Conservation (phyloP, 2,888 invertebrate species). For the Taphrorychus bicolor region DNA sequence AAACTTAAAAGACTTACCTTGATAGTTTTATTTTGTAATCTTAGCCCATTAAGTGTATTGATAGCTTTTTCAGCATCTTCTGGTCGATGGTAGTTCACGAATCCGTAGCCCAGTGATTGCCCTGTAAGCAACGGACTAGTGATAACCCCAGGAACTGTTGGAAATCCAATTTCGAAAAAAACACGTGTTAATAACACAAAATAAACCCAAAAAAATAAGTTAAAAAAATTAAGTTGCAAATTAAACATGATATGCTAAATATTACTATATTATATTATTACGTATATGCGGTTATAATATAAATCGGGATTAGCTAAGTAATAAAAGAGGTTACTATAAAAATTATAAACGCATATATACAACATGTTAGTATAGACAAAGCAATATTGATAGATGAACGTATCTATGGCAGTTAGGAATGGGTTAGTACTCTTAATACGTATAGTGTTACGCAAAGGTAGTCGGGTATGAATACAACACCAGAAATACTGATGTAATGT, state of each 20-base stretch:
- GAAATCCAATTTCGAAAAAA: conserved; percentile 52
- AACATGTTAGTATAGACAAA: no score
- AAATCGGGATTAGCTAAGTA: not conserved
- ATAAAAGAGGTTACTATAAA: no score
- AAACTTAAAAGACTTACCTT: conserved; percentile 71
- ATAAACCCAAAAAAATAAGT: conserved; percentile 45
- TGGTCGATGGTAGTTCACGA: conserved; percentile 97
- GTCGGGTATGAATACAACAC: not conserved
- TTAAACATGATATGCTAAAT: conserved; percentile 11
- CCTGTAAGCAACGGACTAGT: conserved; percentile 70
- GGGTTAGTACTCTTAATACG: no score
- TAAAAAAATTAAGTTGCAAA: conserved; percentile 34
- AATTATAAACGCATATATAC: no score
- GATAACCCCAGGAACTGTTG: conserved; percentile 60
- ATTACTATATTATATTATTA: not conserved
- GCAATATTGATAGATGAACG: no score
- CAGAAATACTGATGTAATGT: conserved; percentile 1
- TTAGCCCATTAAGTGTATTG: conserved; percentile 95
- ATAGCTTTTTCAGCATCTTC: conserved; percentile 99
- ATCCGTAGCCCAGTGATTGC: conserved; percentile 99
- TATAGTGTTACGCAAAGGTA: not conserved
- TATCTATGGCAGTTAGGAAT: no score
- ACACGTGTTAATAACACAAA: conserved; percentile 53
- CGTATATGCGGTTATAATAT: not conserved
- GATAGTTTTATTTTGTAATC: conserved; percentile 99